Percentiles rank a stretch among this genome's conserved stretches.
Evolutionary conservation across 2,888 invertebrate species (phyloP).

Genomic region (Gonocerus acuteangulatus): DNA sequence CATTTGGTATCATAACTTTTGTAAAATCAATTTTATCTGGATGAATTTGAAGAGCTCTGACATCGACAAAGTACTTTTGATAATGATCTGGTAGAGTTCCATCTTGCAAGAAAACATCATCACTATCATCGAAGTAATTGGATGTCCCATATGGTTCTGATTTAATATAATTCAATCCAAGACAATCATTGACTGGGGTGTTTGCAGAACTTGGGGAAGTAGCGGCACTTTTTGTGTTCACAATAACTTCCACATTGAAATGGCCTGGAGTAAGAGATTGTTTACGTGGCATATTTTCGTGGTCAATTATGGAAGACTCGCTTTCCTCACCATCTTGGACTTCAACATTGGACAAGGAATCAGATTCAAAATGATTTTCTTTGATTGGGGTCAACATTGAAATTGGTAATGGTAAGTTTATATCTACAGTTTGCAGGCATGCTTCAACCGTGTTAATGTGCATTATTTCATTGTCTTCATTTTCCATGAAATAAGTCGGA

Average conservation of each 20-base stretch:
- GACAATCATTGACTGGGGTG: constrained; percentile 7
- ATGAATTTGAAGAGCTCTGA: constrained; percentile 31
- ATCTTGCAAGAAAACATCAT: constrained; percentile 33
- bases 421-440: constrained; percentile 23
- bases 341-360: constrained; percentile 32
- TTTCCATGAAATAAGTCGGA: constrained; percentile 33
- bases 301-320: constrained; percentile 26
- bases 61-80: constrained; percentile 33
- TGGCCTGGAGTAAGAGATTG: constrained; percentile 28
- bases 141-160: not conserved
- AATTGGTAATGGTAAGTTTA: constrained; percentile 29
- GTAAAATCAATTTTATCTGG: constrained; percentile 32
- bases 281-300: constrained; percentile 17
- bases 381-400: constrained; percentile 36
- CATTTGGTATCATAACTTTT: constrained; percentile 30
- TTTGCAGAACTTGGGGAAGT: constrained; percentile 26
- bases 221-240: constrained; percentile 30
- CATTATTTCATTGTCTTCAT: constrained; percentile 32
- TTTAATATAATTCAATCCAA: not conserved
- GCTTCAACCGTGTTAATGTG: constrained; percentile 30
- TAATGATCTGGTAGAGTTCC: constrained; percentile 30
- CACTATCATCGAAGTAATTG: constrained; percentile 19
- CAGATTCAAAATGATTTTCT: constrained; percentile 33
- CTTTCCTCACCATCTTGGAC: constrained; percentile 23
- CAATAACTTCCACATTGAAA: constrained; percentile 34